These are phyloP conservation scores for Parnassius smintheus DNA, from an alignment of 2,888 invertebrate species.

Conservation along the genomic window DNA sequence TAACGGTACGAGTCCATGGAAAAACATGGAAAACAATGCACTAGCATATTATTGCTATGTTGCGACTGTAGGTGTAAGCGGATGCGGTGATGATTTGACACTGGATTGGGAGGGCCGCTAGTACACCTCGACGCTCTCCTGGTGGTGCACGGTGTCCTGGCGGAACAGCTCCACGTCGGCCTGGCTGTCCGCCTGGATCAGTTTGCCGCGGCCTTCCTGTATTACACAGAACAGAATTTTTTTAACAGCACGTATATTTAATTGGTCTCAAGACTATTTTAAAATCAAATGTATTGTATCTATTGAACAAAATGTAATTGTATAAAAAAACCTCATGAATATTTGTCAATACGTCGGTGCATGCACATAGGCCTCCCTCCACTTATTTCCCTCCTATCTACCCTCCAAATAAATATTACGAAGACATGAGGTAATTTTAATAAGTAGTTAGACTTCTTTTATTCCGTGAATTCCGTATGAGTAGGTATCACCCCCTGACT, in stretches of 20 bases:
- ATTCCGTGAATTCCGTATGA: too few species aligned
- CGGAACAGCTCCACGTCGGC: constrained; percentile 87
- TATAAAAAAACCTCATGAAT: too few species aligned
- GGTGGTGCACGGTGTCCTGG: constrained; percentile 83
- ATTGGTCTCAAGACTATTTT: neutral
- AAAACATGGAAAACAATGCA: too few species aligned
- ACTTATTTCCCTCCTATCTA: too few species aligned
- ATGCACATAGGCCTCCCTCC: too few species aligned
- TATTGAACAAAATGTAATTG: too few species aligned
- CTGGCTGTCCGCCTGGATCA: constrained; percentile 86
- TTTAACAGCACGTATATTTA: neutral
- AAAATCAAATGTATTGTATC: too few species aligned
- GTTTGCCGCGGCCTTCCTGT: constrained; percentile 75
- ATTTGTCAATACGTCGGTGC: too few species aligned
- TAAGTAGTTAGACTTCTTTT: too few species aligned
- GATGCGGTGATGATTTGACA: neutral
- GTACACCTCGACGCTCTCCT: constrained; percentile 78
- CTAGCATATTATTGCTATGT: neutral
- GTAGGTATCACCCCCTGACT: too few species aligned
- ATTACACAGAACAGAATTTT: neutral
- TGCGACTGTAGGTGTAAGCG: neutral
- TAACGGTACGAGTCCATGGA: neutral
- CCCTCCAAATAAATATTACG: too few species aligned
- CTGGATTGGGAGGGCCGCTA: constrained; percentile 35
- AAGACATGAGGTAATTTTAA: too few species aligned